phyloP scores from a whole-genome alignment of 2,113 vertebrate genomes.

The Romanogobio albipinnatus region DNA sequence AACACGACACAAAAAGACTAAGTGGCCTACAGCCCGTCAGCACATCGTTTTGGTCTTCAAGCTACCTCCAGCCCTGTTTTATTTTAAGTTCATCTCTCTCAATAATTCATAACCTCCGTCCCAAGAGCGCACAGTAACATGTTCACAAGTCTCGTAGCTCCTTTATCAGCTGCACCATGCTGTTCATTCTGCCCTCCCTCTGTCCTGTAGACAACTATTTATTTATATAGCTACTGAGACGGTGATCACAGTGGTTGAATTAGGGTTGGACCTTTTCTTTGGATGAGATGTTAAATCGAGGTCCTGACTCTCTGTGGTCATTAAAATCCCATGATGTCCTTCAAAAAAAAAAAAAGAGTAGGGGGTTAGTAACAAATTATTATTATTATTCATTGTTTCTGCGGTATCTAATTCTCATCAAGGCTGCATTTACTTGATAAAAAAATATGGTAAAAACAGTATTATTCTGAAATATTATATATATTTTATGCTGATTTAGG shows the following conservation, averaged over 20 bases:
- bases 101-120: slow-evolving; percentile 56
- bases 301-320: no score
- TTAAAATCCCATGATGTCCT: no score
- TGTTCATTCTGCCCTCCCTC: slow-evolving; percentile 3
- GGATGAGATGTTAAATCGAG: no score
- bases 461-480: background rate
- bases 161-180: slow-evolving; percentile 25
- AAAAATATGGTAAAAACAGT: background rate
- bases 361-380: no score
- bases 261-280: background rate
- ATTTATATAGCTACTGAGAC: background rate
- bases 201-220: background rate
- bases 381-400: background rate
- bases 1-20: background rate
- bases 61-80: slow-evolving; percentile 20
- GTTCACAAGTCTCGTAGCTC: slow-evolving; percentile 19
- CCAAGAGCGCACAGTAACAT: slow-evolving; percentile 24
- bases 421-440: background rate
- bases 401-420: background rate
- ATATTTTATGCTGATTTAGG: background rate
- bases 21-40: no score
- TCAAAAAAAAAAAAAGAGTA: no score
- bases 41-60: slow-evolving; percentile 20
- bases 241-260: background rate
- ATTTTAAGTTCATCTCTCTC: slow-evolving; percentile 53